These are phyloP conservation scores for Protosalanx chinensis DNA, from an alignment of 2,797 vertebrate genomes.

Conservation along the genomic window DNA sequence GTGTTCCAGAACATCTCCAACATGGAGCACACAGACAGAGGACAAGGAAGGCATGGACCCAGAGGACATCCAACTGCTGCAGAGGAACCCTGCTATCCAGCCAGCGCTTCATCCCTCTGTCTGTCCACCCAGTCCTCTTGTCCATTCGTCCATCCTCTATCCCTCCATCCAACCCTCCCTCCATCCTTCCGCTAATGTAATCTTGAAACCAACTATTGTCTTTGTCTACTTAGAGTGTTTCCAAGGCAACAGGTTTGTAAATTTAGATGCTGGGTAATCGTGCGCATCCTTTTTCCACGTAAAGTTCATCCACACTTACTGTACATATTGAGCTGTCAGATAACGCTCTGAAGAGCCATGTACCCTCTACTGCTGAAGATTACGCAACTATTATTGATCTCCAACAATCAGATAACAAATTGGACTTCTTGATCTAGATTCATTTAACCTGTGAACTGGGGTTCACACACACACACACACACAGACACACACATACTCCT, in stretches of 20 bases:
- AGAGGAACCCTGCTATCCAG: neutral
- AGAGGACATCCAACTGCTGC: too few relatives aligned
- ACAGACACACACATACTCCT: too few relatives aligned
- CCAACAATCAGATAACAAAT: neutral
- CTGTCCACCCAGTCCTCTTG: neutral
- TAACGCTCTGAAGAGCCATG: neutral
- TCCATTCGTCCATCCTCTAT: neutral
- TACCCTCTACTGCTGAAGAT: too few relatives aligned
- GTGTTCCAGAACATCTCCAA: too few relatives aligned
- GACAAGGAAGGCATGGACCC: too few relatives aligned
- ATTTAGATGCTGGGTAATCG: slow-evolving; percentile 1
- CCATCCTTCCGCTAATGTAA: neutral
- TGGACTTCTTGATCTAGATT: neutral
- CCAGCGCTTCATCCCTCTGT: too few relatives aligned
- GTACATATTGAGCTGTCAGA: too few relatives aligned
- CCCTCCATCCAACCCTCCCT: neutral
- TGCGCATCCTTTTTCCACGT: neutral
- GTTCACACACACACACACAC: too few relatives aligned
- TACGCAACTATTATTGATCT: too few relatives aligned
- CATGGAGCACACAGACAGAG: too few relatives aligned
- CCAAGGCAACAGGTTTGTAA: neutral
- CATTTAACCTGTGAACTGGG: too few relatives aligned
- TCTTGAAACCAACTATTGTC: neutral
- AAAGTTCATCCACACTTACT: too few relatives aligned
- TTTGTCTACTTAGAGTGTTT: neutral